A percentile compares a stretch with the other conserved stretches of the same genome.
These are phyloP conservation scores for Machimus atricapillus DNA, from an alignment of 2,888 invertebrate genomes.

Conservation along the genomic window DNA sequence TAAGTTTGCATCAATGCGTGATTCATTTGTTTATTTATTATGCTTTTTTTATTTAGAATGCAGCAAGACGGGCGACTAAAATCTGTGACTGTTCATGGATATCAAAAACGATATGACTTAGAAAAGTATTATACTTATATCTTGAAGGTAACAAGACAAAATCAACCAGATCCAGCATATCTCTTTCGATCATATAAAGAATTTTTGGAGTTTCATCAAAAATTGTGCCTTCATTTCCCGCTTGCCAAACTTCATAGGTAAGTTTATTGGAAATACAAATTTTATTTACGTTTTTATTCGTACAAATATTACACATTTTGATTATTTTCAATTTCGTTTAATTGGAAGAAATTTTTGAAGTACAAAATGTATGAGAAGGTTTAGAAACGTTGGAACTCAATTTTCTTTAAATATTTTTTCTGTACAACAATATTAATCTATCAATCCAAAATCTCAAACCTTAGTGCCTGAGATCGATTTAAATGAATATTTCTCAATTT, in stretches of 20 bases:
- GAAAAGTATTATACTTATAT: slow-evolving; percentile 98
- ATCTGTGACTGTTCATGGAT: slow-evolving; percentile 84
- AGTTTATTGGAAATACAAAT: slow-evolving; percentile 52
- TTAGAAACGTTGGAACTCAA: no score
- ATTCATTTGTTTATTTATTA: slow-evolving; percentile 33
- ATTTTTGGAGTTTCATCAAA: slow-evolving; percentile 95
- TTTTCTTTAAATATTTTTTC: no score
- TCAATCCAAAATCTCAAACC: no score
- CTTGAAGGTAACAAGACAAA: slow-evolving; percentile 81
- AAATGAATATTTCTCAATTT: no score
- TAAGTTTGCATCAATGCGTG: slow-evolving; percentile 64
- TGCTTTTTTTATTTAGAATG: slow-evolving; percentile 67
- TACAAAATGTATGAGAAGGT: no score
- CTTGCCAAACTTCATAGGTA: slow-evolving; percentile 89
- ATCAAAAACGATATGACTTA: slow-evolving; percentile 94
- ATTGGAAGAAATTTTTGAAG: no score
- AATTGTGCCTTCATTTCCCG: slow-evolving; percentile 90
- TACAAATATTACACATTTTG: no score
- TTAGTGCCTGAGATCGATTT: no score
- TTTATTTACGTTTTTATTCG: background rate
- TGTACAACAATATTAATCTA: no score
- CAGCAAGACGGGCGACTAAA: slow-evolving; percentile 88
- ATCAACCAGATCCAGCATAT: slow-evolving; percentile 84
- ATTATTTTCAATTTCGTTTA: no score
- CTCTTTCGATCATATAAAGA: slow-evolving; percentile 96